Conservation (phyloP, 1,140 invertebrate genomes). For the Epicauta chinensis region DNA sequence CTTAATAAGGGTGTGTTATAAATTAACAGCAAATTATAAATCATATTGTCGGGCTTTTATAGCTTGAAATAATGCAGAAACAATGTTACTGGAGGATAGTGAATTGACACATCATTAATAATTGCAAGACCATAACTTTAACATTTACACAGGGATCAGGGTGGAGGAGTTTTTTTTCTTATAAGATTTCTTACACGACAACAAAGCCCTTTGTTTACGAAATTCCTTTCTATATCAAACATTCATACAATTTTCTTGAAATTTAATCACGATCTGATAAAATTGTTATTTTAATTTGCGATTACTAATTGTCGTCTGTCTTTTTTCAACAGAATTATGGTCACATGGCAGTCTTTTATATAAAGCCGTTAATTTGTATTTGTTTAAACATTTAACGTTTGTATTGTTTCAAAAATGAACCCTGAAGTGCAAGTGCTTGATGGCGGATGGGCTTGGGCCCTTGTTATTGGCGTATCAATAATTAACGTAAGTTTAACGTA, state of each 20-base stretch:
- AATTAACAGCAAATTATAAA: slow-evolving; percentile 16
- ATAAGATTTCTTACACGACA: too few species aligned
- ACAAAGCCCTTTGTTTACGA: too few species aligned
- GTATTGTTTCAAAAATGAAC: slow-evolving; percentile 7
- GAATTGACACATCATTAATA: slow-evolving; percentile 19
- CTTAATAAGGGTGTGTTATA: slow-evolving; percentile 1
- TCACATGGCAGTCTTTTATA: neutral
- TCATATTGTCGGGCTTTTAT: slow-evolving; percentile 15
- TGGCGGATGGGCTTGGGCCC: slow-evolving; percentile 63
- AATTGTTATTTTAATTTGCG: too few species aligned
- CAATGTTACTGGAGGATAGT: slow-evolving; percentile 16
- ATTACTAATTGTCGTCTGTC: too few species aligned
- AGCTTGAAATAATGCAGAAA: slow-evolving; percentile 18
- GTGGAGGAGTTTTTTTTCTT: neutral
- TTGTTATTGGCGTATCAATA: slow-evolving; percentile 54
- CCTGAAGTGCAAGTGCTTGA: slow-evolving; percentile 44
- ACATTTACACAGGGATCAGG: slow-evolving; percentile 8
- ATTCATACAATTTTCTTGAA: too few species aligned
- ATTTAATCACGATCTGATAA: too few species aligned
- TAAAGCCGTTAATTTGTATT: neutral
- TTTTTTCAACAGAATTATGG: too few species aligned
- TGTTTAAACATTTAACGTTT: too few species aligned
- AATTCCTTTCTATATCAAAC: too few species aligned
- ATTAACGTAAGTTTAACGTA: slow-evolving; percentile 52
- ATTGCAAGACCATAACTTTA: slow-evolving; percentile 11